These are phyloP conservation scores for Oscheius onirici DNA, from an alignment of 2,888 invertebrate species.

Conservation along the genomic window DNA sequence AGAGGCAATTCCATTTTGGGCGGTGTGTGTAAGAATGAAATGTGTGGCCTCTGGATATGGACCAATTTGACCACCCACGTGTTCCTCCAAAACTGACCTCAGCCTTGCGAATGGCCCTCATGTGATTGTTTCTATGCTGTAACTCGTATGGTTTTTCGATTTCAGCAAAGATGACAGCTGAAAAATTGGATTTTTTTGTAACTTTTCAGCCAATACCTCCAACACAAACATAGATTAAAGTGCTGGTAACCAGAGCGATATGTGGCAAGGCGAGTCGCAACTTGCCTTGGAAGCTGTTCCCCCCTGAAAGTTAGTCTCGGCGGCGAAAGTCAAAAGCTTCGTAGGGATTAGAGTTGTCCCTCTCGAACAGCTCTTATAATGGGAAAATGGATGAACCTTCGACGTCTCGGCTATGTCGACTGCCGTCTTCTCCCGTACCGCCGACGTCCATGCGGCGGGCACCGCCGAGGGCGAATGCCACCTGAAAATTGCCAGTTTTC, in stretches of 20 bases:
- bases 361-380: background rate
- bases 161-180: conserved; percentile 42
- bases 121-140: conserved; percentile 45
- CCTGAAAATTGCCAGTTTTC: background rate
- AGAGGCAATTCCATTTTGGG: conserved; percentile 23
- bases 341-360: conserved; percentile 15
- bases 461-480: conserved; percentile 16
- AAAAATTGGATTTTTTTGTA: background rate
- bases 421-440: conserved; percentile 16
- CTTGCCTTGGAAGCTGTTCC: conserved; percentile 21
- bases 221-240: conserved; percentile 56
- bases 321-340: background rate
- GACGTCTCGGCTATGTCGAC: conserved; percentile 4
- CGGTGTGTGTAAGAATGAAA: too few relatives aligned
- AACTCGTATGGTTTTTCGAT: conserved; percentile 57
- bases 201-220: conserved; percentile 45
- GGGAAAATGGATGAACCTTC: conserved; percentile 24
- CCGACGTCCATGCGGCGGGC: conserved; percentile 11
- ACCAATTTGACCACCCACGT: too few relatives aligned
- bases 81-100: conserved; percentile 40
- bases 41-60: too few relatives aligned
- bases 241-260: conserved; percentile 60
- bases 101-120: conserved; percentile 39
- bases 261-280: conserved; percentile 63
- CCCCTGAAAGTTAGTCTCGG: conserved; percentile 10